Percentiles rank a stretch among this genome's conserved stretches.
Conservation (phyloP, 2,797 vertebrate genomes). For the Hirundo rustica region DNA sequence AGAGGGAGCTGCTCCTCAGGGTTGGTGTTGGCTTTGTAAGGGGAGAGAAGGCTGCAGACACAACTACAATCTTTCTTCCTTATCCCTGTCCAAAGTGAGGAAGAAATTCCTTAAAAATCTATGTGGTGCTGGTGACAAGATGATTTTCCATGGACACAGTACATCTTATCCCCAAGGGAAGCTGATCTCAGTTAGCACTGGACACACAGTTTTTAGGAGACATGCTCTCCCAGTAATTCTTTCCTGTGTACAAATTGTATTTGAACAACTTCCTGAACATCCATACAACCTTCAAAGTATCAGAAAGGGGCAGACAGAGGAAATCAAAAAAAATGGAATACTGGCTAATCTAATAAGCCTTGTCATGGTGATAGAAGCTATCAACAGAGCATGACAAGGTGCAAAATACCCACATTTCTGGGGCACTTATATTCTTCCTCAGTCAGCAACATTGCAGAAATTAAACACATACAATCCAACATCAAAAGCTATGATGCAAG, state of each 20-base stretch:
- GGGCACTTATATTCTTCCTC: neutral
- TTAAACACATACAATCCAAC: neutral
- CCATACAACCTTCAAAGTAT: conserved; percentile 21
- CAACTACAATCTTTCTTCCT: neutral
- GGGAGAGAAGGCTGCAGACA: neutral
- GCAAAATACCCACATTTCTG: conserved; percentile 34
- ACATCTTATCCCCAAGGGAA: neutral
- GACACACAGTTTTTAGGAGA: neutral
- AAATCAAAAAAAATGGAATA: conserved; percentile 47
- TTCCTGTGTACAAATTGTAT: neutral
- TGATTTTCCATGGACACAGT: neutral
- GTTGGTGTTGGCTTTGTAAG: neutral
- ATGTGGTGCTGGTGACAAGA: neutral
- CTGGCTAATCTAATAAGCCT: conserved; percentile 43
- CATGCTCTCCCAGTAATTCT: neutral
- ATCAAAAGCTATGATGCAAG: conserved; percentile 22
- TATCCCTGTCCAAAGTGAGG: neutral
- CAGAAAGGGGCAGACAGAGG: conserved; percentile 14
- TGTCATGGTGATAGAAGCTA: conserved; percentile 36
- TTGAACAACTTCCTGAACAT: conserved; percentile 17
- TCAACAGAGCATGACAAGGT: conserved; percentile 42
- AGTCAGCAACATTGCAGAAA: conserved; percentile 26
- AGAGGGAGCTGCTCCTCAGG: conserved; percentile 53
- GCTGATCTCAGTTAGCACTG: neutral
- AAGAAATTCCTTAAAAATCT: neutral